Percentiles rank a stretch among this genome's conserved stretches.
phyloP scores from a whole-genome alignment of 2,888 invertebrate genomes.

The Volucella inanis region DNA sequence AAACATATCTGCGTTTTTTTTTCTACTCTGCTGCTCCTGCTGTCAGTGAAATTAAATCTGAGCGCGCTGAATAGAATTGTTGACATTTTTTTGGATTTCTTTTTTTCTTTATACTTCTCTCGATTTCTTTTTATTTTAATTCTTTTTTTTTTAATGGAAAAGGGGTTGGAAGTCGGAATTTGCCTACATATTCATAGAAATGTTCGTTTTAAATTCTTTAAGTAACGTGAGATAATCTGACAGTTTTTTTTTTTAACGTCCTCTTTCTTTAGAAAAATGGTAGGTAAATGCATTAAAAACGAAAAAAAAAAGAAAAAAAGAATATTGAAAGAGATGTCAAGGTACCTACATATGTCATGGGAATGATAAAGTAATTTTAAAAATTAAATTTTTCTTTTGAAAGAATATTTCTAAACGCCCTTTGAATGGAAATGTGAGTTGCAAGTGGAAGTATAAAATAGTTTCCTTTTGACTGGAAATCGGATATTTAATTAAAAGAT shows the following conservation, averaged over 20 bases:
- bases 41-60: constrained; percentile 73
- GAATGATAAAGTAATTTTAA: neutral
- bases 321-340: neutral
- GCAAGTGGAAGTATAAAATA: no score
- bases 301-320: no score
- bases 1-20: constrained; percentile 32
- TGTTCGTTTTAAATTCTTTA: constrained; percentile 65
- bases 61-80: constrained; percentile 60
- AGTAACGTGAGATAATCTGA: constrained; percentile 68
- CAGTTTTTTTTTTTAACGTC: constrained; percentile 18
- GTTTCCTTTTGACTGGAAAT: no score
- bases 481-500: no score
- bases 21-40: constrained; percentile 24
- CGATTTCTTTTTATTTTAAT: neutral
- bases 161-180: constrained; percentile 54
- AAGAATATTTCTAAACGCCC: no score
- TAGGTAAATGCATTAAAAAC: no score
- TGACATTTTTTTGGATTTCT: constrained; percentile 63
- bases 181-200: constrained; percentile 57
- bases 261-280: neutral
- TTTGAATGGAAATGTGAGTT: no score
- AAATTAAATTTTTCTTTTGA: no score
- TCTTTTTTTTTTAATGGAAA: constrained; percentile 20
- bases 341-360: neutral
- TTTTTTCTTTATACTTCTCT: constrained; percentile 2